These are phyloP conservation scores for Scomber colias DNA, from an alignment of 2,113 vertebrate species.

Conservation along the genomic window DNA sequence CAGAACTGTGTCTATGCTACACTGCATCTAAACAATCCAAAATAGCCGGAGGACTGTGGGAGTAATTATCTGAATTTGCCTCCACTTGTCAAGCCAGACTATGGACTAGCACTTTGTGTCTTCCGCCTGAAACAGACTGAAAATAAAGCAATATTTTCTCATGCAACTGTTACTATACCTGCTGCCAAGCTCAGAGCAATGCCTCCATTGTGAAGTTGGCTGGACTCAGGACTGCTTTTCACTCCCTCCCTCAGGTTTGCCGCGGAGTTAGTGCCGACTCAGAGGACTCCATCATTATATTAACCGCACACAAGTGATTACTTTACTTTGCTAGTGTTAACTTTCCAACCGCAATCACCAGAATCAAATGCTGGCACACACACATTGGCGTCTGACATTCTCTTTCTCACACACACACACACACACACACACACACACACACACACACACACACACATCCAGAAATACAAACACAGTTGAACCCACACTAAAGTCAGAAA, in stretches of 20 bases:
- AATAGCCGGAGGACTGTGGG: slow-evolving; percentile 29
- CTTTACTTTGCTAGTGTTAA: background rate
- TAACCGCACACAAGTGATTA: slow-evolving; percentile 54
- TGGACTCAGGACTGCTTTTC: slow-evolving; percentile 22
- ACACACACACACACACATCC: slow-evolving; percentile 8
- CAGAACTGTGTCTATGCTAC: slow-evolving; percentile 23
- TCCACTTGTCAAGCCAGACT: slow-evolving; percentile 17
- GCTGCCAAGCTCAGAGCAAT: slow-evolving; percentile 5
- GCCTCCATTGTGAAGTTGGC: slow-evolving; percentile 2
- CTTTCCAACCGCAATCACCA: slow-evolving; percentile 49
- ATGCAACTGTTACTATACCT: slow-evolving; percentile 6
- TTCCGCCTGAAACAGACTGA: background rate
- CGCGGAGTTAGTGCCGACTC: slow-evolving; percentile 9
- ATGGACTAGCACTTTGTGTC: background rate
- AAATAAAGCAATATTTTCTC: background rate
- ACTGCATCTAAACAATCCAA: slow-evolving; percentile 25
- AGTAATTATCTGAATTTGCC: slow-evolving; percentile 46
- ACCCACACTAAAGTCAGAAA: slow-evolving; percentile 48
- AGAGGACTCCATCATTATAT: slow-evolving; percentile 32
- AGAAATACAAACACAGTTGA: slow-evolving; percentile 31
- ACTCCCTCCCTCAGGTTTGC: slow-evolving; percentile 13
- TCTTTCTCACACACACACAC: slow-evolving; percentile 3
- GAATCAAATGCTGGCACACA: slow-evolving; percentile 59
- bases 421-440: slow-evolving; percentile 28
- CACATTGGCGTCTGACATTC: background rate